Conservation (phyloP, 2,888 invertebrate species). For the Lymantria dispar region DNA sequence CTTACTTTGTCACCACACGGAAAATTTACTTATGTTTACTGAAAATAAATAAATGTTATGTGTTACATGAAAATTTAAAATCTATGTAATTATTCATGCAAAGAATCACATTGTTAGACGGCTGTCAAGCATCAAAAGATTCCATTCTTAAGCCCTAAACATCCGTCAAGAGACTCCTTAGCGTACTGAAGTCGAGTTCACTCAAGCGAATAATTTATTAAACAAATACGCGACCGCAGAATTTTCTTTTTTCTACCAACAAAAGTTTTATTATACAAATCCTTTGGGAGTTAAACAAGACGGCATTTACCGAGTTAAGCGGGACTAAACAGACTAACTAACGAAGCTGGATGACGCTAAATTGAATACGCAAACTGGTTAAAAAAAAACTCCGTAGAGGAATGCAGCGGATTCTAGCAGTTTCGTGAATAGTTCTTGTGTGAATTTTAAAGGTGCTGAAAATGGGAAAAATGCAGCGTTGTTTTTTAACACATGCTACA, state of each 20-base stretch:
- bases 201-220: slow-evolving; percentile 16
- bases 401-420: too few species aligned
- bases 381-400: slow-evolving; percentile 25
- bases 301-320: slow-evolving; percentile 31
- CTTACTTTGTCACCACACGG: too few species aligned
- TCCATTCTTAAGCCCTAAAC: background rate
- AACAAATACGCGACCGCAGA: slow-evolving; percentile 15
- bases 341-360: slow-evolving; percentile 34
- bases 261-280: slow-evolving; percentile 34
- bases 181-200: background rate
- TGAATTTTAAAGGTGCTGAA: too few species aligned
- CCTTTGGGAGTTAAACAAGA: slow-evolving; percentile 28
- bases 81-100: too few species aligned
- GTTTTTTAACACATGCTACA: too few species aligned
- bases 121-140: background rate
- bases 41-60: too few species aligned
- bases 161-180: background rate
- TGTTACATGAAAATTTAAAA: too few species aligned
- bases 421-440: too few species aligned
- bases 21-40: too few species aligned
- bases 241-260: slow-evolving; percentile 12
- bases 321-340: slow-evolving; percentile 35
- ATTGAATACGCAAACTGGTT: slow-evolving; percentile 38
- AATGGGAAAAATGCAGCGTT: too few species aligned
- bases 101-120: too few species aligned